Conservation (phyloP, 2,113 vertebrate genomes). For the Notiomystis cincta region DNA sequence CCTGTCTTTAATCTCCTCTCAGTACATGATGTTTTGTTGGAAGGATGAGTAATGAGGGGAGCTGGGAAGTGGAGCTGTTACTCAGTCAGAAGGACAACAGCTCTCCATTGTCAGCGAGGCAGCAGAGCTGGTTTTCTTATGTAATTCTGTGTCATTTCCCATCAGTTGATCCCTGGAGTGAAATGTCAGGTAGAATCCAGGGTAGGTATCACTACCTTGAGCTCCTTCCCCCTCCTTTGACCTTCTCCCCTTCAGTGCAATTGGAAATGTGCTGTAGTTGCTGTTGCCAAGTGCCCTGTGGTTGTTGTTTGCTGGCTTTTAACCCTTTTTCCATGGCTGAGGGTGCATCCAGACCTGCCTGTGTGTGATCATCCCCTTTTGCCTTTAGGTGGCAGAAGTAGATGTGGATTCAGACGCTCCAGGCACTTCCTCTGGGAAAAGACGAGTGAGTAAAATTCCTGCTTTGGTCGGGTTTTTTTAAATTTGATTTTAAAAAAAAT, state of each 20-base stretch:
- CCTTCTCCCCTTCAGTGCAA: not conserved
- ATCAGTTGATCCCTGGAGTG: not conserved
- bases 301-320: not conserved
- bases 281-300: not conserved
- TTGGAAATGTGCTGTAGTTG: not conserved
- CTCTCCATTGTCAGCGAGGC: not conserved
- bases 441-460: constrained; percentile 75
- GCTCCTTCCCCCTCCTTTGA: not conserved
- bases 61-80: not conserved
- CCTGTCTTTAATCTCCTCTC: not conserved
- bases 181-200: not conserved
- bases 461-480: not conserved
- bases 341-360: not conserved
- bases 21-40: not conserved
- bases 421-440: constrained; percentile 88
- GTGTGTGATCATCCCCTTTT: constrained; percentile 1
- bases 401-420: constrained; percentile 94
- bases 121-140: not conserved
- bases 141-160: not conserved
- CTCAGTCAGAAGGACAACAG: not conserved
- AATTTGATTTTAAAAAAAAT: not conserved
- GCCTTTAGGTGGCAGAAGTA: constrained; percentile 79
- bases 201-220: not conserved
- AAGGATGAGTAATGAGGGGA: not conserved
- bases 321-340: not conserved